Base-by-base conservation (phyloP, 2,888 invertebrate species). In the Onthophagus sagittarius region DNA sequence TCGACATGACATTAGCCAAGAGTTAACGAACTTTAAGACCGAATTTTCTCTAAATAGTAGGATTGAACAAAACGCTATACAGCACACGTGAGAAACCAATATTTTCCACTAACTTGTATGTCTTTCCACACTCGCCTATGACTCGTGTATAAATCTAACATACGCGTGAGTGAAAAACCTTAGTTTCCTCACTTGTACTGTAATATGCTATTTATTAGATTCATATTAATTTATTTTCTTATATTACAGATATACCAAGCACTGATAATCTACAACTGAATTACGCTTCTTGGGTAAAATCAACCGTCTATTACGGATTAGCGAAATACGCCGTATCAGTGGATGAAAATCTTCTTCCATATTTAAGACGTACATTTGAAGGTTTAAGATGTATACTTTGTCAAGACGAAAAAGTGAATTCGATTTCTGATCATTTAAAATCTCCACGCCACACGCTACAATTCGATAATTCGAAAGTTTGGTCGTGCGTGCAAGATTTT, bases 301-400 rank as follows among this genome's bases (percentile, higher is more conserved):
- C 14, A 63, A 53, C 39, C 11, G 13, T 69, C 15, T 74, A 74
- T 63, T 62, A 33, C 13, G 63, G 72, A 14, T 69, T 72, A 15
- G 15, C 63, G 0, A 67, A 71, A n/a, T 33, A 75, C 15, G 7
- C 69, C 9, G 1, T 72, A 3, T 67, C 32, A 9, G 13, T 75
- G 9, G 15, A 75, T 31, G 33, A 64, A 9, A 63, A 69, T 3
- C 33, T 31, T 6, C 73, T 71, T 63, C 74, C 74, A 5, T 67
- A 72, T 9, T 73, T 75, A 65, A 64, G 74, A 63, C 65, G 65
- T 11, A 72, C 70, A 5, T 15, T 67, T 0, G 4, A 32, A 15
- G 71, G 71, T 14, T 13, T 70, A n/a, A 63, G 15, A n/a, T 75
- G 74, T 69, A 71, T 75, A 69, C 33, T 75, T 11, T 75, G 74